Evolutionary conservation across 2,888 invertebrate species (phyloP).

Genomic region (Andrena bicolor): DNA sequence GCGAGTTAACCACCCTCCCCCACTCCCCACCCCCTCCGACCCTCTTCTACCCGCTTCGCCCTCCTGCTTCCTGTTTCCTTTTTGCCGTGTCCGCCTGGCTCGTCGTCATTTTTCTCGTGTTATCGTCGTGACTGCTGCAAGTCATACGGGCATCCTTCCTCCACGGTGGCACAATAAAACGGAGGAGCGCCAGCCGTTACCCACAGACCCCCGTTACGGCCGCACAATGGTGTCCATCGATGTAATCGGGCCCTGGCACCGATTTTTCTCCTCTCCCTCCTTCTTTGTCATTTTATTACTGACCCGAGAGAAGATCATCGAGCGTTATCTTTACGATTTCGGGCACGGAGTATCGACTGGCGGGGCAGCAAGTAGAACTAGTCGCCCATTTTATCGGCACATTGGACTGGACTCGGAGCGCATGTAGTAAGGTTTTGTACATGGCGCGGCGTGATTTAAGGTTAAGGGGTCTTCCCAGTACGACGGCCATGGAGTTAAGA

Average conservation of each 20-base stretch:
- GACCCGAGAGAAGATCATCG: slow-evolving; percentile 1
- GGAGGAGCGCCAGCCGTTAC: slow-evolving; percentile 42
- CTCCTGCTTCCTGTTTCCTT: slow-evolving; percentile 28
- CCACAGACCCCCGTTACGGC: slow-evolving; percentile 19
- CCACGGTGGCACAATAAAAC: slow-evolving; percentile 58
- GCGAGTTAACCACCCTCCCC: slow-evolving; percentile 61
- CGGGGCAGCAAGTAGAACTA: neutral
- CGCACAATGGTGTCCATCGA: slow-evolving; percentile 31
- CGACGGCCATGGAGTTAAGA: too few relatives aligned
- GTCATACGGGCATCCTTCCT: slow-evolving; percentile 41
- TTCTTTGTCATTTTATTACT: slow-evolving; percentile 35
- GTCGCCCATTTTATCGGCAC: too few relatives aligned
- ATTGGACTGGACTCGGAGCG: too few relatives aligned
- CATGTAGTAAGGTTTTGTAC: too few relatives aligned
- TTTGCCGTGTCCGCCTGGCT: slow-evolving; percentile 25
- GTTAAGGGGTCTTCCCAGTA: too few relatives aligned
- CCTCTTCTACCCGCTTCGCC: neutral
- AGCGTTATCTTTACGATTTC: slow-evolving; percentile 18
- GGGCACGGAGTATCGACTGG: neutral
- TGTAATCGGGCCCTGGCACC: slow-evolving; percentile 26
- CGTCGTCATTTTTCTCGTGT: slow-evolving; percentile 61
- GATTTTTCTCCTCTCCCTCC: slow-evolving; percentile 20
- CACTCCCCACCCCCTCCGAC: neutral
- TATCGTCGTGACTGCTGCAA: slow-evolving; percentile 40
- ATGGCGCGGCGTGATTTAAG: too few relatives aligned